Percentiles rank a stretch among this genome's conserved stretches.
Conservation (phyloP, 2,888 invertebrate species). For the Strigamia maritima region DNA sequence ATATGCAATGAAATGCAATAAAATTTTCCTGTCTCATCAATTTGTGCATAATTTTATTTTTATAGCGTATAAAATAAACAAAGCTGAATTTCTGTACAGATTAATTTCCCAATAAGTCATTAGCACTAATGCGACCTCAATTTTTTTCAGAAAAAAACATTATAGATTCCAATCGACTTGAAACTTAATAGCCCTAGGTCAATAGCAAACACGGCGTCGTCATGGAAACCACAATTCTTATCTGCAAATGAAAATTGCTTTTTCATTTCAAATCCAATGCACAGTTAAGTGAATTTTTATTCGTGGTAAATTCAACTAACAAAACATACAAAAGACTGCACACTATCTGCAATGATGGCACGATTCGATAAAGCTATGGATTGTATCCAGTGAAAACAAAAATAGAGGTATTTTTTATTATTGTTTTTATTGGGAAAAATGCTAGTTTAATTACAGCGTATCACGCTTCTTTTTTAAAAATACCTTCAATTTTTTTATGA, state of each 20-base stretch:
- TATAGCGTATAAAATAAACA: not conserved
- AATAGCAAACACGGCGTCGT: not conserved
- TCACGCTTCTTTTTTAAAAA: not conserved
- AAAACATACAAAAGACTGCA: not conserved
- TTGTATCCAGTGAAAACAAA: not conserved
- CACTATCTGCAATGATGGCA: not conserved
- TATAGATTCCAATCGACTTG: constrained; percentile 1
- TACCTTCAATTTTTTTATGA: not conserved
- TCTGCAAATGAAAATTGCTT: not conserved
- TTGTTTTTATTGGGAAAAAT: not conserved
- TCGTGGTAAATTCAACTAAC: not conserved
- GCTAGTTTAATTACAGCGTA: not conserved
- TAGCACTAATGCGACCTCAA: not conserved
- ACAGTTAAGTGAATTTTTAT: not conserved
- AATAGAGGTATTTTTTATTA: not conserved
- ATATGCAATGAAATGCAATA: no score
- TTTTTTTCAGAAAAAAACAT: not conserved
- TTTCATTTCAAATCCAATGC: not conserved
- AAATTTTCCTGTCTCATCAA: no score
- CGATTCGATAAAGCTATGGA: not conserved
- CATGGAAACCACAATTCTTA: not conserved
- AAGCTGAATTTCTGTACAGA: not conserved
- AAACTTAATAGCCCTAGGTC: not conserved
- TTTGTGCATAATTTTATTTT: not conserved
- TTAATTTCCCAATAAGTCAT: not conserved